These are phyloP conservation scores for Ceramica pisi DNA, from an alignment of 2,888 invertebrate genomes.

Conservation along the genomic window DNA sequence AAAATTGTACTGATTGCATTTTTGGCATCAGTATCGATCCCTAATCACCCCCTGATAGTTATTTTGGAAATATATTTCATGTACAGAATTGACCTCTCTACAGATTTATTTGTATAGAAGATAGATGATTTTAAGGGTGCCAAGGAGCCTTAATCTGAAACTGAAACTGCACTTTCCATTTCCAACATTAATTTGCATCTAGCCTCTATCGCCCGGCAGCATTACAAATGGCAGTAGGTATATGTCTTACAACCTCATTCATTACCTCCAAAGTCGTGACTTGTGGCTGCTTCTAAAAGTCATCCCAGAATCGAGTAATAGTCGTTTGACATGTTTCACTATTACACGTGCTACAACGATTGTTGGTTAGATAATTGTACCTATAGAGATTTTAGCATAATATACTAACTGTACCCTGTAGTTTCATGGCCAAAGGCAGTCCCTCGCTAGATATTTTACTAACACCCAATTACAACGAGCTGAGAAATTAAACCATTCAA, in stretches of 20 bases:
- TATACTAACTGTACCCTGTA: neutral
- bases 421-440: neutral
- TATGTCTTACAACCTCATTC: constrained; percentile 39
- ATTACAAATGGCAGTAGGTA: constrained; percentile 31
- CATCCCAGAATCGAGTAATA: constrained; percentile 25
- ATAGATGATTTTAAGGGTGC: neutral
- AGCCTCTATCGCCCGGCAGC: constrained; percentile 3
- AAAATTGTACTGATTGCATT: too few species aligned
- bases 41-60: too few species aligned
- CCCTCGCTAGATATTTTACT: constrained; percentile 5
- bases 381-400: neutral
- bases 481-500: neutral
- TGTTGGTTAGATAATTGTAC: neutral
- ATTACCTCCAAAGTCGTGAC: constrained; percentile 29
- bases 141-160: neutral
- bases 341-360: neutral
- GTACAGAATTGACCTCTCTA: too few species aligned
- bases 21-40: too few species aligned
- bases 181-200: constrained; percentile 3
- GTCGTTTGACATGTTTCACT: constrained; percentile 11
- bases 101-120: too few species aligned
- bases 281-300: constrained; percentile 28
- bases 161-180: neutral
- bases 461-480: neutral
- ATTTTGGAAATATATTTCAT: too few species aligned